Percentiles rank a stretch among this genome's conserved stretches.
These are phyloP conservation scores for Tylochromis polylepis DNA, from an alignment of 2,113 vertebrate species.

Conservation along the genomic window DNA sequence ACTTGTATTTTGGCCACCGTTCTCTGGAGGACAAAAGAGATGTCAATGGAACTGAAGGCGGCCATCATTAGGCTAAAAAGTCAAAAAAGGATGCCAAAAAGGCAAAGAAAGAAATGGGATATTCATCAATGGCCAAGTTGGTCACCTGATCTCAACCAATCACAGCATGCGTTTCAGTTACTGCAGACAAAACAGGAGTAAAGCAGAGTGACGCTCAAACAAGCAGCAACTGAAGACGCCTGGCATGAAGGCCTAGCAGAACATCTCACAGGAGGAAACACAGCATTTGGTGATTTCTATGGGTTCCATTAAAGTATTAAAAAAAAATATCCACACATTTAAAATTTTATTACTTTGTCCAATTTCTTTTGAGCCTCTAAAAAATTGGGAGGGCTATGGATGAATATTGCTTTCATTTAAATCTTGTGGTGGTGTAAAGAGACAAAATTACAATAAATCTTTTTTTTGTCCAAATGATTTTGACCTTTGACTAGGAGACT, in stretches of 20 bases:
- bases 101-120: not conserved
- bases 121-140: not conserved
- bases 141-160: not conserved
- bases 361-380: not conserved
- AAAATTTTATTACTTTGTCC: not conserved
- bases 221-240: not conserved
- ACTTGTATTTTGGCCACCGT: not conserved
- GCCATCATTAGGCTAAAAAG: not conserved
- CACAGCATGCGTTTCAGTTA: not conserved
- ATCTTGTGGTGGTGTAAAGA: not conserved
- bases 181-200: not conserved
- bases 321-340: not conserved
- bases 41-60: not conserved
- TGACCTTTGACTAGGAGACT: not conserved
- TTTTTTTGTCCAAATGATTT: not conserved
- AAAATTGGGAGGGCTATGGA: not conserved
- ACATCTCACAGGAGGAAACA: not conserved
- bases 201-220: fast-evolving
- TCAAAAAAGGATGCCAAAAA: not conserved
- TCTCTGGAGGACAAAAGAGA: not conserved
- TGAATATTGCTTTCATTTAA: not conserved
- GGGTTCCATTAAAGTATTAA: not conserved
- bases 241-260: not conserved
- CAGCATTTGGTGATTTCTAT: not conserved
- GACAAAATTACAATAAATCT: not conserved